These are phyloP conservation scores for Drosophila nigricruria DNA, from an alignment of 2,888 invertebrate genomes.

Conservation along the genomic window DNA sequence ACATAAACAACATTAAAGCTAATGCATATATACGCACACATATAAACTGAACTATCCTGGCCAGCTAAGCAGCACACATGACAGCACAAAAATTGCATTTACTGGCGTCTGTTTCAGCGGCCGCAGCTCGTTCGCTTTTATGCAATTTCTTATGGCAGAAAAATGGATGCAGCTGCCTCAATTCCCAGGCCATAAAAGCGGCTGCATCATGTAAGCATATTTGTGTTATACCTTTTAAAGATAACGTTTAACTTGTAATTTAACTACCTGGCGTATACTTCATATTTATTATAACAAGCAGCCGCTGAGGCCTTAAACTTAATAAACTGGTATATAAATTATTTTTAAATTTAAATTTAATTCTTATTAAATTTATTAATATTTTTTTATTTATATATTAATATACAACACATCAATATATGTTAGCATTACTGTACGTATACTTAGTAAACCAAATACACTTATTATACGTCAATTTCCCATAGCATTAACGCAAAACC, in stretches of 20 bases:
- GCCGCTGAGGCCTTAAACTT: too few relatives aligned
- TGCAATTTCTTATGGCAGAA: conserved; percentile 21
- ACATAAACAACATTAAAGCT: conserved; percentile 47
- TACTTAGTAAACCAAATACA: background rate
- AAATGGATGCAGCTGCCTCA: conserved; percentile 30
- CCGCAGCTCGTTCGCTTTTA: conserved; percentile 19
- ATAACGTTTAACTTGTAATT: background rate
- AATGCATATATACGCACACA: conserved; percentile 23
- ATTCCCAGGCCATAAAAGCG: conserved; percentile 8
- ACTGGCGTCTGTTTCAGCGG: conserved; percentile 9
- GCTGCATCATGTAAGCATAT: conserved; percentile 1
- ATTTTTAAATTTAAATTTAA: too few relatives aligned
- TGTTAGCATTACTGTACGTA: background rate
- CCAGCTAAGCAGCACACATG: conserved; percentile 26
- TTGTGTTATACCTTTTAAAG: background rate
- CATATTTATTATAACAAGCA: background rate
- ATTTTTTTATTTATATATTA: too few relatives aligned
- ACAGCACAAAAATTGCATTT: conserved; percentile 37
- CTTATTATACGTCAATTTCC: background rate
- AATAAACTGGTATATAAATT: too few relatives aligned
- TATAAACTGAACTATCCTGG: background rate
- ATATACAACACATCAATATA: background rate
- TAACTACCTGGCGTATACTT: conserved; percentile 16
- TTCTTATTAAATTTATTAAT: too few relatives aligned
- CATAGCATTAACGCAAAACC: background rate